phyloP scores from a whole-genome alignment of 2,113 vertebrate genomes.

The Platysternon megacephalum region DNA sequence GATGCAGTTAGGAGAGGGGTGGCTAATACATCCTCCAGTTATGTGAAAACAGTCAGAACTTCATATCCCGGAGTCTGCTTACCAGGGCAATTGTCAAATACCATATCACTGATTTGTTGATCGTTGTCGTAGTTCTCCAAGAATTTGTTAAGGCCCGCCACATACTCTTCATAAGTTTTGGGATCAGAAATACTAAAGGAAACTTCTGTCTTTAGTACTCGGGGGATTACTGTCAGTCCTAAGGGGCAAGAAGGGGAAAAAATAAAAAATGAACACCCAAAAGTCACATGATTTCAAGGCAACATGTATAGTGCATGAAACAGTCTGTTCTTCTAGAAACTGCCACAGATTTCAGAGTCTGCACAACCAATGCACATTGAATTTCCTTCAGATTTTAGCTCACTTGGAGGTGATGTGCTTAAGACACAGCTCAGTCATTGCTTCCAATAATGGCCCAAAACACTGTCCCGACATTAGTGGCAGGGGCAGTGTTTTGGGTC shows the following conservation, averaged over 20 bases:
- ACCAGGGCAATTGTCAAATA: constrained; percentile 87
- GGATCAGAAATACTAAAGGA: constrained; percentile 64
- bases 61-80: constrained; percentile 56
- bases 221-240: constrained; percentile 83
- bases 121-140: constrained; percentile 73
- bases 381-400: background rate
- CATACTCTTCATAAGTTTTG: constrained; percentile 62
- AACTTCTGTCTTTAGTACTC: constrained; percentile 88
- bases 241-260: background rate
- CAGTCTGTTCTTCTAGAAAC: background rate
- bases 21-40: background rate
- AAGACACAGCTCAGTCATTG: fast-evolving
- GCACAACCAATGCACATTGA: background rate
- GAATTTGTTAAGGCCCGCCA: constrained; percentile 69
- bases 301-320: fast-evolving
- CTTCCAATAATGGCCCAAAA: background rate
- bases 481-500: background rate
- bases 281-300: background rate
- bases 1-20: background rate
- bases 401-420: background rate
- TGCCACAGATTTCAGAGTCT: background rate
- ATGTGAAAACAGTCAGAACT: fast-evolving
- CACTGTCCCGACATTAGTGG: background rate
- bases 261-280: background rate
- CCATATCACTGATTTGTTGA: constrained; percentile 52